These are phyloP conservation scores for Lottia gigantea DNA, from an alignment of 2,888 invertebrate genomes.

Conservation along the genomic window DNA sequence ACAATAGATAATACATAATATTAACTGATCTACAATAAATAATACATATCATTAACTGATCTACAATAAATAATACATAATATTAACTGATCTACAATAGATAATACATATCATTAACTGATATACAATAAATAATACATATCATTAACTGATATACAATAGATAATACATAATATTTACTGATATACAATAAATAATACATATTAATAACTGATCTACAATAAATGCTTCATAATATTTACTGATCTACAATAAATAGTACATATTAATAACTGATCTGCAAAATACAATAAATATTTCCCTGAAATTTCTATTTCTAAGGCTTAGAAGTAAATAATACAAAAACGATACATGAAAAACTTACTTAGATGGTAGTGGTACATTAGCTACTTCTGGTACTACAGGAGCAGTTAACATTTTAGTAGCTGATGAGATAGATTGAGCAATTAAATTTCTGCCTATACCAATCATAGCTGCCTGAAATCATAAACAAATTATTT, in stretches of 20 bases:
- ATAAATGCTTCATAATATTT: conserved; percentile 45
- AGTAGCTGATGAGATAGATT: conserved; percentile 66
- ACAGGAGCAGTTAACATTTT: conserved; percentile 67
- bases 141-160: conserved; percentile 47
- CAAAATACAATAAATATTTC: too few relatives aligned
- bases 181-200: conserved; percentile 47
- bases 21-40: conserved; percentile 38
- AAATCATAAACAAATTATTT: conserved; percentile 6
- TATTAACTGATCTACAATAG: conserved; percentile 56
- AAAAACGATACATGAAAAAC: conserved; percentile 15
- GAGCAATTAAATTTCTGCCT: conserved; percentile 64
- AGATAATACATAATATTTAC: conserved; percentile 52
- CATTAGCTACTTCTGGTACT: conserved; percentile 66
- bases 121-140: too few relatives aligned
- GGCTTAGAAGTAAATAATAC: too few relatives aligned
- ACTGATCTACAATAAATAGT: conserved; percentile 50
- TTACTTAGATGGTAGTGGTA: conserved; percentile 66
- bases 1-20: too few relatives aligned
- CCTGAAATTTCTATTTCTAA: too few relatives aligned
- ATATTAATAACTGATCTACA: not conserved
- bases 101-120: too few relatives aligned
- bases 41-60: too few relatives aligned
- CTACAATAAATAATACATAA: too few relatives aligned
- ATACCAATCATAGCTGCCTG: conserved; percentile 64
- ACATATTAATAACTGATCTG: not conserved